A percentile compares a stretch with the other conserved stretches of the same genome.
phyloP scores from a whole-genome alignment of 2,888 invertebrate genomes.

The Ectemnius continuus region DNA sequence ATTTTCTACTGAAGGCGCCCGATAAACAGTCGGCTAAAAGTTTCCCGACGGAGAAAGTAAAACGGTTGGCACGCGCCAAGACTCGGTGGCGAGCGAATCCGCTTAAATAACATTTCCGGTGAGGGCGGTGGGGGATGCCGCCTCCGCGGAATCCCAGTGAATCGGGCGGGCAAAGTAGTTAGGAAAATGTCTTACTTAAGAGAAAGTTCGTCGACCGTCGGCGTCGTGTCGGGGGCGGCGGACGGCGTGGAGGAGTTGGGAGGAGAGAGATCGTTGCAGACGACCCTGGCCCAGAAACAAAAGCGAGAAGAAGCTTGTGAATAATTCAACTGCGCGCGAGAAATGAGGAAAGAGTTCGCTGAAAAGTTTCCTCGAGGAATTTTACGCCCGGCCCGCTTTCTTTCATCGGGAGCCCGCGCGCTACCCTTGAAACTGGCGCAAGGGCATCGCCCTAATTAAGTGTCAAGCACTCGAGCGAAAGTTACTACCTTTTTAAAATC shows the following conservation, averaged over 20 bases:
- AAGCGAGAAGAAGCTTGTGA: slow-evolving; percentile 76
- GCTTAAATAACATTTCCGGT: slow-evolving; percentile 49
- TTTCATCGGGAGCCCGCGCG: slow-evolving; percentile 38
- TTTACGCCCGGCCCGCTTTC: slow-evolving; percentile 61
- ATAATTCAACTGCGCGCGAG: slow-evolving; percentile 75
- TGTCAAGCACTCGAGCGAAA: slow-evolving; percentile 15
- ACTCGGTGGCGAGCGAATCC: slow-evolving; percentile 36
- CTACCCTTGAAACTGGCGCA: slow-evolving; percentile 45
- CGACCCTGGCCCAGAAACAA: slow-evolving; percentile 78
- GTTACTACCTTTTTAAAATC: slow-evolving; percentile 13
- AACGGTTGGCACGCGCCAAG: slow-evolving; percentile 37
- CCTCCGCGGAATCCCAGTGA: slow-evolving; percentile 38
- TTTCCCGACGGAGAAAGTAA: slow-evolving; percentile 17
- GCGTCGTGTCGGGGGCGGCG: slow-evolving; percentile 1
- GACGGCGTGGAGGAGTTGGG: slow-evolving; percentile 27
- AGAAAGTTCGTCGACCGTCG: slow-evolving; percentile 62
- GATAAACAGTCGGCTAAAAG: background rate
- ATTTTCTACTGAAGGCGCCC: slow-evolving; percentile 30
- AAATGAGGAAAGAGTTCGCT: slow-evolving; percentile 77
- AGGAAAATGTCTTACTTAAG: slow-evolving; percentile 66
- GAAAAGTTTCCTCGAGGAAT: slow-evolving; percentile 74
- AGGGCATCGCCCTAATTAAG: slow-evolving; percentile 38
- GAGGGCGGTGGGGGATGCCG: slow-evolving; percentile 19
- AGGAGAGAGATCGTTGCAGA: slow-evolving; percentile 65
- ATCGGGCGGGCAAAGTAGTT: slow-evolving; percentile 60